Base-by-base conservation (phyloP, 1,140 invertebrate species). In the Oryctes rhinoceros region DNA sequence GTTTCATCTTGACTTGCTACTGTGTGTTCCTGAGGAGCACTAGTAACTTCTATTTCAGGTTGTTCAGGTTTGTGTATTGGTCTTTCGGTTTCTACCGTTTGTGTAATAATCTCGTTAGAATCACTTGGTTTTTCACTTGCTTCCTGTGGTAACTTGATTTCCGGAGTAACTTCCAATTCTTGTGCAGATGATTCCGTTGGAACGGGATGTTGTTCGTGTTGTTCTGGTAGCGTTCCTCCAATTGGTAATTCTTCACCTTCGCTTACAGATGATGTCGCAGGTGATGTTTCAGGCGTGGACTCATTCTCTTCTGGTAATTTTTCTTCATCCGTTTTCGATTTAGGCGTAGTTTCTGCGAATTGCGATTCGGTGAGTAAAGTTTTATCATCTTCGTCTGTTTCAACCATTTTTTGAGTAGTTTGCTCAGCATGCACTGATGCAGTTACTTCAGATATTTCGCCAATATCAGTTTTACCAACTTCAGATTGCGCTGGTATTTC, bases 81-180 rank as follows among this genome's bases (percentile, higher is more conserved):
- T 1, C 9, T 20, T 49, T 78, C 75, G 24, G 35, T 65, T 48
- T 44, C 39, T 24, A 37, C 20, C 49, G 62, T n/a, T 81, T 62
- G 39, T 76, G 62, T 49, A 67, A 80, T 39, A 35, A 49, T 65
- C 49, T 48, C 78, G 30, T 74, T 44, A 18, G 79, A 49, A 77
- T 65, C 30, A 24, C 76, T 59, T 47, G 78, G 35, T 76, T 53
- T 37, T 76, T 76, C 75, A 71, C 13, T 30, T 71, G 37, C 65
- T 71, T 59, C 18, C 4, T 35, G n/a, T 24, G 75, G 18, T 76
- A 76, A n/a, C 10, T 76, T 20, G 10, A 48, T 44, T 74, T 80
- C 78, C 1, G 20, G 11, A 78, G n/a, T 76, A 24, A 15, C 4
- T 75, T 35, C 79, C 65, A 37, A 37, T 35, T 67, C 35, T 76